Percentiles rank a stretch among this genome's conserved stretches.
Evolutionary conservation across 1,140 invertebrate genomes (phyloP).

Genomic region (Drosophila melanogaster): DNA sequence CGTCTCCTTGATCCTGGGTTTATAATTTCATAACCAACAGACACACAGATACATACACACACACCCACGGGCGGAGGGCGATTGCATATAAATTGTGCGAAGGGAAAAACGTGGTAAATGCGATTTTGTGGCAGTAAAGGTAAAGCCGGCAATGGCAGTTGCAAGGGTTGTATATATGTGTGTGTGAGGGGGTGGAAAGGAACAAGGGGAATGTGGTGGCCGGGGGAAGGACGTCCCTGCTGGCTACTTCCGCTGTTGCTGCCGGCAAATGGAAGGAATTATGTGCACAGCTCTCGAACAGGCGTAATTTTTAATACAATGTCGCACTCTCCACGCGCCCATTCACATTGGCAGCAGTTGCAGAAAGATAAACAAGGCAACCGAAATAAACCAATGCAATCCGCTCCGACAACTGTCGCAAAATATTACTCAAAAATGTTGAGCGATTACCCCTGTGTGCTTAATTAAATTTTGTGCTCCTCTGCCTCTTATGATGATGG

Average conservation of each 20-base stretch:
- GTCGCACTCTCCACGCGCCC: constrained; percentile 36
- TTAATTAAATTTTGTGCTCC: constrained; percentile 4
- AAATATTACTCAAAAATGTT: constrained; percentile 12
- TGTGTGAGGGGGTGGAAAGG: constrained; percentile 26
- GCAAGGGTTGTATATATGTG: constrained; percentile 53
- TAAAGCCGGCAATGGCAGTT: constrained; percentile 59
- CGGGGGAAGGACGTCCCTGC: constrained; percentile 27
- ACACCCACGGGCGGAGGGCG: constrained; percentile 18
- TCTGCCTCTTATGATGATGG: too few species aligned
- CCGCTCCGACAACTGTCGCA: constrained; percentile 27
- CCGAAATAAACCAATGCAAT: constrained; percentile 24
- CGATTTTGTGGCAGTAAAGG: constrained; percentile 57
- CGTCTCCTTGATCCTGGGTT: constrained; percentile 35
- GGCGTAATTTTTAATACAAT: constrained; percentile 50
- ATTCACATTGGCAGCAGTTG: constrained; percentile 46
- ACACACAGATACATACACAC: constrained; percentile 39
- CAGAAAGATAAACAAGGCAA: constrained; percentile 40
- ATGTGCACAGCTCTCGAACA: constrained; percentile 40
- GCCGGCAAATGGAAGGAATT: constrained; percentile 31
- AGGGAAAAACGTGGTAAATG: constrained; percentile 56
- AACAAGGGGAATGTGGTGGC: constrained; percentile 1
- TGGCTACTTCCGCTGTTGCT: constrained; percentile 9
- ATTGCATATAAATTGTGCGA: constrained; percentile 62
- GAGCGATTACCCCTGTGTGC: constrained; percentile 7
- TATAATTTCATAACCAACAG: constrained; percentile 71